These are phyloP conservation scores for Clostera curtula DNA, from an alignment of 2,888 invertebrate genomes.

Conservation along the genomic window DNA sequence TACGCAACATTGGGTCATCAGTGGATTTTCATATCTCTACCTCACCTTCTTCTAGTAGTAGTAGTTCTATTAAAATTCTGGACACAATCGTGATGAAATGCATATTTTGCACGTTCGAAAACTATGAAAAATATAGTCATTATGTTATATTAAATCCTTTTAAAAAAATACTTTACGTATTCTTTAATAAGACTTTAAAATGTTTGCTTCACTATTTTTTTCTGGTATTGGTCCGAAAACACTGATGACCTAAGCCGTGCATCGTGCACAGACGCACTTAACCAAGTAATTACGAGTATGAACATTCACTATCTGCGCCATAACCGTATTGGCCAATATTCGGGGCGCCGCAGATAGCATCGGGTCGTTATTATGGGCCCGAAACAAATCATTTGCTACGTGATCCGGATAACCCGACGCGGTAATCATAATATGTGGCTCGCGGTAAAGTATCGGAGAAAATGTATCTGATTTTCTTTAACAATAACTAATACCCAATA, in stretches of 20 bases:
- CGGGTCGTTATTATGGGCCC: constrained; percentile 42
- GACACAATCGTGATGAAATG: no score
- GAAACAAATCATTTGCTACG: constrained; percentile 44
- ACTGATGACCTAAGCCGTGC: constrained; percentile 1
- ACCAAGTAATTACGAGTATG: constrained; percentile 30
- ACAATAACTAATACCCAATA: constrained; percentile 4
- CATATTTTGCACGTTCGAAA: no score
- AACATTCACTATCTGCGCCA: constrained; percentile 30
- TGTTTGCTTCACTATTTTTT: no score
- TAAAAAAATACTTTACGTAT: no score
- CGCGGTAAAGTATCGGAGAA: constrained; percentile 18
- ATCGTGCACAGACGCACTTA: constrained; percentile 7
- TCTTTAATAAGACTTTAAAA: no score
- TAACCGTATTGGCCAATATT: constrained; percentile 40
- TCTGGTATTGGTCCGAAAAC: no score
- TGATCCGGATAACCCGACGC: constrained; percentile 37
- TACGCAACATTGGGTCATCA: no score
- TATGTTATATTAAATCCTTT: no score
- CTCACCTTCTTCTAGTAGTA: no score
- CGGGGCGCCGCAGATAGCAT: constrained; percentile 43
- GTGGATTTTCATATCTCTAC: no score
- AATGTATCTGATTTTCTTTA: constrained; percentile 7
- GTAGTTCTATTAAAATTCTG: no score
- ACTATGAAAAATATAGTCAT: no score
- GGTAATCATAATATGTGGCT: constrained; percentile 30